Conservation (phyloP, 2,888 invertebrate species). For the Phaedon cochleariae region DNA sequence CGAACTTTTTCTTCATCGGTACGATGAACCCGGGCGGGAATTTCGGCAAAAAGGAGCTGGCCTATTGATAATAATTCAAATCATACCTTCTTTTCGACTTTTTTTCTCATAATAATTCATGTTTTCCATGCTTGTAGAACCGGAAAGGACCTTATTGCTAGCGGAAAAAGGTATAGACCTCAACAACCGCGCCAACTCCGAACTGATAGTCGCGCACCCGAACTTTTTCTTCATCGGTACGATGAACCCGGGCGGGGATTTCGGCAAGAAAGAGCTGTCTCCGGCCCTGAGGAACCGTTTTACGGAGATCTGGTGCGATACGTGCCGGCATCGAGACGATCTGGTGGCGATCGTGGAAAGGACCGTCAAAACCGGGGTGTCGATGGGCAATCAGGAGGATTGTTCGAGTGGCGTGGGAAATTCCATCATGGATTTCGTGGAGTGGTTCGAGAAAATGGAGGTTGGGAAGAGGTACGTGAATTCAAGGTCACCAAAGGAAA, state of each 20-base stretch:
- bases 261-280: slow-evolving; percentile 98
- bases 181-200: slow-evolving; percentile 63
- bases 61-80: too few relatives aligned
- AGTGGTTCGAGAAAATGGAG: slow-evolving; percentile 76
- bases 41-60: slow-evolving; percentile 99
- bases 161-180: slow-evolving; percentile 86
- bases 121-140: slow-evolving; percentile 67
- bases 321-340: slow-evolving; percentile 76
- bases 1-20: slow-evolving; percentile 86
- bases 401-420: slow-evolving; percentile 70
- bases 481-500: too few relatives aligned
- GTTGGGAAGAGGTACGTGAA: slow-evolving; percentile 68
- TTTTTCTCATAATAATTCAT: not conserved
- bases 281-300: slow-evolving; percentile 97
- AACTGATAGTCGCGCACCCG: slow-evolving; percentile 71
- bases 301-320: slow-evolving; percentile 98
- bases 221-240: slow-evolving; percentile 94
- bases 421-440: slow-evolving; percentile 81
- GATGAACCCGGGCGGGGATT: slow-evolving; percentile 99
- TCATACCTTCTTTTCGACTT: too few relatives aligned
- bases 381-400: slow-evolving; percentile 65
- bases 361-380: slow-evolving; percentile 71
- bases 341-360: slow-evolving; percentile 82
- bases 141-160: slow-evolving; percentile 88
- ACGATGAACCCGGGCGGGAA: slow-evolving; percentile 99